These are phyloP conservation scores for Mesorhabditis belari DNA, from an alignment of 2,888 invertebrate genomes.

Conservation along the genomic window DNA sequence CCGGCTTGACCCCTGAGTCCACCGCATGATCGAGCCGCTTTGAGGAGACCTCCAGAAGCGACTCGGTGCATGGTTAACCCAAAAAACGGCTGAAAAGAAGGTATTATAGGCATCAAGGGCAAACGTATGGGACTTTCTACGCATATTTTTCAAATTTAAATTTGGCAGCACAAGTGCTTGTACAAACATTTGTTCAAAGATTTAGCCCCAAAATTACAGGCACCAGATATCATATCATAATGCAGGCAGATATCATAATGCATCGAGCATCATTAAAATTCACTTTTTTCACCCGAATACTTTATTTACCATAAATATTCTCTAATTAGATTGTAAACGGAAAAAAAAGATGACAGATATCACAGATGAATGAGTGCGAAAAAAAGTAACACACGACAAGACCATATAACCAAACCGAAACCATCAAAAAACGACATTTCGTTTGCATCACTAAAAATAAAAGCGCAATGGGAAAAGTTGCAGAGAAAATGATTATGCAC, in stretches of 20 bases:
- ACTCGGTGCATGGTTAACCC: slow-evolving; percentile 29
- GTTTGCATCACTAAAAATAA: no score
- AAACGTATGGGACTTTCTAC: no score
- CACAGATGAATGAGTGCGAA: not conserved
- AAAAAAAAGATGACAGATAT: not conserved
- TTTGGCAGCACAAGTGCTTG: no score
- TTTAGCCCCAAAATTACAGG: no score
- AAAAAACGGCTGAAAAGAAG: no score
- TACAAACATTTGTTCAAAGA: no score
- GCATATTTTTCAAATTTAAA: no score
- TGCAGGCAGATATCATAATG: no score
- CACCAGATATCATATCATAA: no score
- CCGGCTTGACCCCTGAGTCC: slow-evolving; percentile 12
- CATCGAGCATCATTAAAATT: no score
- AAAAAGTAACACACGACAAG: not conserved
- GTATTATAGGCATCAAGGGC: no score
- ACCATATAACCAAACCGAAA: no score
- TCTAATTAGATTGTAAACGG: not conserved
- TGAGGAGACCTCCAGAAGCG: slow-evolving; percentile 17
- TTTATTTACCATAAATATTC: not conserved
- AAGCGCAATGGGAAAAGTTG: slow-evolving; percentile 4
- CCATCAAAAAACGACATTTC: not conserved
- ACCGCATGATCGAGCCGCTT: slow-evolving; percentile 5
- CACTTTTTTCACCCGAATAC: not conserved
- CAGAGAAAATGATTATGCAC: slow-evolving; percentile 14